phyloP scores from a whole-genome alignment of 2,888 invertebrate species.

The Diarsia brunnea region DNA sequence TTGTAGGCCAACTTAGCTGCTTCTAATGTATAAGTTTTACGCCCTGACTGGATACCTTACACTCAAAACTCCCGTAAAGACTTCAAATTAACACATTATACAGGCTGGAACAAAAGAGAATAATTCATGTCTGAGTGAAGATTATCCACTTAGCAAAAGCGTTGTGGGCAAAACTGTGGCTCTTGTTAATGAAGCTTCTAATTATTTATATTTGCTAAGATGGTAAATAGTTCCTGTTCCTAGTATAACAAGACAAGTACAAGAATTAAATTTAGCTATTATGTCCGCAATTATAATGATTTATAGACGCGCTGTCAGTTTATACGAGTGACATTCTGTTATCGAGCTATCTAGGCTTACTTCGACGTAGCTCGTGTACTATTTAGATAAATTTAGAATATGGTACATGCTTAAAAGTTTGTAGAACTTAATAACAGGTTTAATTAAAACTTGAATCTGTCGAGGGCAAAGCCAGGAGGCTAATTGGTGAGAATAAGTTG shows the following conservation, averaged over 20 bases:
- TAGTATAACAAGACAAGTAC: conserved; percentile 36
- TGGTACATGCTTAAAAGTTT: conserved; percentile 8
- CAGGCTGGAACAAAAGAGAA: no score
- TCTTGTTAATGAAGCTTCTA: background rate
- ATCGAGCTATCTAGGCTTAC: conserved; percentile 54
- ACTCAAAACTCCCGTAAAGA: no score
- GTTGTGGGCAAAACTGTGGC: background rate
- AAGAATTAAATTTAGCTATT: conserved; percentile 63
- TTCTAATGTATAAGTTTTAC: no score
- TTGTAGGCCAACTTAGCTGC: no score
- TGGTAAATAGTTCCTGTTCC: conserved; percentile 12
- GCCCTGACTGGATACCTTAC: no score
- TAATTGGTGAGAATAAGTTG: no score
- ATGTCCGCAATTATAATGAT: conserved; percentile 57
- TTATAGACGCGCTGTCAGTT: conserved; percentile 58
- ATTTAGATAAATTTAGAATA: conserved; percentile 56
- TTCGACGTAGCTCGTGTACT: conserved; percentile 38
- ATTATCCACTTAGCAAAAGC: background rate
- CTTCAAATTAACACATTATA: no score
- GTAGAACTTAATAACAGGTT: conserved; percentile 8
- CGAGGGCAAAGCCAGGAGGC: no score
- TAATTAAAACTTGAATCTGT: no score
- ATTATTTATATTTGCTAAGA: background rate
- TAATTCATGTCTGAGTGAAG: background rate
- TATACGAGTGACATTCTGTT: conserved; percentile 60